phyloP scores from a whole-genome alignment of 2,113 vertebrate genomes.

The Limanda limanda region DNA sequence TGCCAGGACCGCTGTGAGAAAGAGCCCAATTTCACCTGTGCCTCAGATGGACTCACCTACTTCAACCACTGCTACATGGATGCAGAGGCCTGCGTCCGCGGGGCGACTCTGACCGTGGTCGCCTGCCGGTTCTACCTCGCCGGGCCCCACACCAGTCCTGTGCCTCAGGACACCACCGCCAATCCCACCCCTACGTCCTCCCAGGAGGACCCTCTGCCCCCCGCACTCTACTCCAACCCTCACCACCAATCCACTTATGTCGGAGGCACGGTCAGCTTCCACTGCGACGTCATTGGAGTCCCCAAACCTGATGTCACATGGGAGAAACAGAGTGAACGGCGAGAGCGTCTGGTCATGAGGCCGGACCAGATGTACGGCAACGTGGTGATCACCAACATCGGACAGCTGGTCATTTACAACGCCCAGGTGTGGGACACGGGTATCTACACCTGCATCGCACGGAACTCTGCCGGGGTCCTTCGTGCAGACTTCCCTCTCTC shows the following conservation, averaged over 20 bases:
- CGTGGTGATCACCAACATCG: slow-evolving; percentile 95
- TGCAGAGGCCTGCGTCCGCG: slow-evolving; percentile 91
- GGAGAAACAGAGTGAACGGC: slow-evolving; percentile 93
- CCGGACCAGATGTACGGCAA: slow-evolving; percentile 98
- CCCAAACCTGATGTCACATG: slow-evolving; percentile 93
- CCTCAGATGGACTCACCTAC: slow-evolving; percentile 96
- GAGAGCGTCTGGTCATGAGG: slow-evolving; percentile 90
- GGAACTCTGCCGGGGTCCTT: slow-evolving; percentile 89
- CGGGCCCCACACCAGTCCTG: slow-evolving; percentile 88
- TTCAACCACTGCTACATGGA: slow-evolving; percentile 99
- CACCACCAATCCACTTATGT: slow-evolving; percentile 88
- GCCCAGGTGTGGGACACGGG: slow-evolving; percentile 91
- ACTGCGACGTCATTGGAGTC: slow-evolving; percentile 90
- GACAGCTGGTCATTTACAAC: slow-evolving; percentile 96
- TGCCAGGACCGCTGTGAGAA: slow-evolving; percentile 96
- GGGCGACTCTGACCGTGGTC: slow-evolving; percentile 87
- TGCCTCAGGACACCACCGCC: slow-evolving; percentile 88
- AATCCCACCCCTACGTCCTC: slow-evolving; percentile 83
- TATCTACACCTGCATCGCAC: slow-evolving; percentile 92
- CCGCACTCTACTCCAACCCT: slow-evolving; percentile 91
- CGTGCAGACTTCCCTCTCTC: slow-evolving; percentile 93
- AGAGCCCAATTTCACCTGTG: slow-evolving; percentile 96
- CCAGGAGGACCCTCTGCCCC: slow-evolving; percentile 84
- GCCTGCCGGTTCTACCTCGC: slow-evolving; percentile 92
- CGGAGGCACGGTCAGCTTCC: slow-evolving; percentile 93